phyloP scores from a whole-genome alignment of 2,797 vertebrate species.

The Poecilia picta region DNA sequence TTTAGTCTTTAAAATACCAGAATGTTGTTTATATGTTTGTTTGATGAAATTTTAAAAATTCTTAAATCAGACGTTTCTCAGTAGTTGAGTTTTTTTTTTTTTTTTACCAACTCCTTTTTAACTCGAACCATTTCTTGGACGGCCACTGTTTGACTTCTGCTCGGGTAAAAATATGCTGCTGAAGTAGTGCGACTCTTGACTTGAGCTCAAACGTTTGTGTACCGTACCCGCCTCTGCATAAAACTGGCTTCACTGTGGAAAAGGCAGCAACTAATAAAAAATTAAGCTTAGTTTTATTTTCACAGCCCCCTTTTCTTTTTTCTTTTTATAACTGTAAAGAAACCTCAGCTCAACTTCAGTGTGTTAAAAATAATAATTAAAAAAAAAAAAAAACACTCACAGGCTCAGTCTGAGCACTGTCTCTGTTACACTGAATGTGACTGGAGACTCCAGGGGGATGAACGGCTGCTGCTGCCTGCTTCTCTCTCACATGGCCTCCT shows the following conservation, averaged over 20 bases:
- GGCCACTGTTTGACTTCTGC: too few relatives aligned
- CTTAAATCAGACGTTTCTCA: too few relatives aligned
- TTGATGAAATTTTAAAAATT: too few relatives aligned
- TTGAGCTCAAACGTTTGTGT: too few relatives aligned
- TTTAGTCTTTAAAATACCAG: too few relatives aligned
- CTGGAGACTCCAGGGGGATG: constrained; percentile 72
- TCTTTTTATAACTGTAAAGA: constrained; percentile 30
- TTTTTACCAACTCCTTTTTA: neutral
- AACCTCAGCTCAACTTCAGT: constrained; percentile 36
- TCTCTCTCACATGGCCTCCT: constrained; percentile 67
- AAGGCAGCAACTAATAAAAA: constrained; percentile 12
- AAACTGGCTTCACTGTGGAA: neutral
- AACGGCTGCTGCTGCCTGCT: constrained; percentile 68
- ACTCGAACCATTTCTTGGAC: too few relatives aligned
- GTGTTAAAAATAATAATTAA: constrained; percentile 11
- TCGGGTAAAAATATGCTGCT: too few relatives aligned
- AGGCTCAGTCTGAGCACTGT: constrained; percentile 37
- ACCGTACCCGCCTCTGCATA: neutral
- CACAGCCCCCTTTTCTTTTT: neutral
- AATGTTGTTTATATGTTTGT: too few relatives aligned
- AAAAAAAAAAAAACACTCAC: constrained; percentile 18
- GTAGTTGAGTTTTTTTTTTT: neutral
- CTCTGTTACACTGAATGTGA: constrained; percentile 66
- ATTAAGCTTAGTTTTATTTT: constrained; percentile 45
- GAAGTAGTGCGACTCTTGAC: too few relatives aligned